Evolutionary conservation across 2,113 vertebrate species (phyloP).

Genomic region (Marmota flaviventris): DNA sequence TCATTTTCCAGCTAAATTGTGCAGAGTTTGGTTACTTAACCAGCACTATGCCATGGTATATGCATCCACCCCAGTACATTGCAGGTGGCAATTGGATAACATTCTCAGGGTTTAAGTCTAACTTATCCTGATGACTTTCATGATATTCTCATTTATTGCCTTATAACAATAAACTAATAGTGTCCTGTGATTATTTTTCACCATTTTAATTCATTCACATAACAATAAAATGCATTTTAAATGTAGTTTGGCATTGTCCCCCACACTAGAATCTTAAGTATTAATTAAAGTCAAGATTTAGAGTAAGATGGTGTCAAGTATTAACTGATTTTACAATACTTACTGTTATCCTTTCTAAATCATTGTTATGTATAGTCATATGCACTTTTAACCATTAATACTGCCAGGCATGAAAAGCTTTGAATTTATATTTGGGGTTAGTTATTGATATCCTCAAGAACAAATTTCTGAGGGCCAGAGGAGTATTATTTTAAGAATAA

Average conservation of each 20-base stretch:
- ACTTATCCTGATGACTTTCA: background rate
- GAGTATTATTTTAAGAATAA: background rate
- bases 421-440: background rate
- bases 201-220: background rate
- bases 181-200: background rate
- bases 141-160: background rate
- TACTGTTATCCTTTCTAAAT: background rate
- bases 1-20: background rate
- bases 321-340: background rate
- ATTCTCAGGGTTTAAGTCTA: background rate
- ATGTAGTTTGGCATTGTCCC: background rate
- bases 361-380: background rate
- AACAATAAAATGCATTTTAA: background rate
- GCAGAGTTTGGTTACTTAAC: background rate
- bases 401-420: background rate
- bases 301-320: background rate
- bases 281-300: slow-evolving; percentile 1
- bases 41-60: background rate
- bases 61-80: background rate
- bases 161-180: background rate
- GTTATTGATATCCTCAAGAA: background rate
- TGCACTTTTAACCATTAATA: background rate
- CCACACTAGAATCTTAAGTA: background rate
- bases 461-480: background rate
- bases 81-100: background rate